These are phyloP conservation scores for Ophioninae sp. DNA, from an alignment of 2,888 invertebrate genomes.

Conservation along the genomic window DNA sequence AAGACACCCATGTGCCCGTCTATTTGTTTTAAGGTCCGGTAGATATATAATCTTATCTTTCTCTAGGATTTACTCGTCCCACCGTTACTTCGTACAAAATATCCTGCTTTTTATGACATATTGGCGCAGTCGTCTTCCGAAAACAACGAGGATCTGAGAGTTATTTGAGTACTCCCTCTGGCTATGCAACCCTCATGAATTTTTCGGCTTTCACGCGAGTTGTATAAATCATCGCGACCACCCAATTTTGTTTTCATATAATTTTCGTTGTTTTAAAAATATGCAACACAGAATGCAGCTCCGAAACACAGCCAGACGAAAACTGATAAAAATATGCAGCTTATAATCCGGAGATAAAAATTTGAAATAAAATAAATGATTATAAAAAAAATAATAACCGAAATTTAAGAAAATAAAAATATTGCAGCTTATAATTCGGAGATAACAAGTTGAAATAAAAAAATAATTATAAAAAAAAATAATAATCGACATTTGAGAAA, in stretches of 20 bases:
- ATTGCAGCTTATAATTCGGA: no score
- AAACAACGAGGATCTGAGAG: constrained; percentile 11
- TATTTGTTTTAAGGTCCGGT: constrained; percentile 8
- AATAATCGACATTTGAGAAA: no score
- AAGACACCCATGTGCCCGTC: constrained; percentile 1
- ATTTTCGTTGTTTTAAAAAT: background rate
- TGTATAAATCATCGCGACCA: constrained; percentile 2
- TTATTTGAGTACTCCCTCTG: constrained; percentile 6
- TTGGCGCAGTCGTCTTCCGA: constrained; percentile 17
- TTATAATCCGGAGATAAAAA: background rate
- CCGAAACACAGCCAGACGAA: background rate
- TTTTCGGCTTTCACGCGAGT: constrained; percentile 2
- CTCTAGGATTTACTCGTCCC: constrained; percentile 33
- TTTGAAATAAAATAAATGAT: no score
- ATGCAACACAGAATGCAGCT: background rate
- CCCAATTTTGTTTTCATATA: background rate
- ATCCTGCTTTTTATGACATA: constrained; percentile 49
- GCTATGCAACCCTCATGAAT: background rate
- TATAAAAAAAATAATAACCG: no score
- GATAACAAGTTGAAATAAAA: no score
- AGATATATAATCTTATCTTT: constrained; percentile 50
- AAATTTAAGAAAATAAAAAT: no score
- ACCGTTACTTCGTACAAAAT: constrained; percentile 38
- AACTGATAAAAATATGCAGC: background rate
- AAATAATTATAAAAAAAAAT: no score